Base-by-base conservation (phyloP, 2,888 invertebrate genomes). In the Xestia sexstrigata region DNA sequence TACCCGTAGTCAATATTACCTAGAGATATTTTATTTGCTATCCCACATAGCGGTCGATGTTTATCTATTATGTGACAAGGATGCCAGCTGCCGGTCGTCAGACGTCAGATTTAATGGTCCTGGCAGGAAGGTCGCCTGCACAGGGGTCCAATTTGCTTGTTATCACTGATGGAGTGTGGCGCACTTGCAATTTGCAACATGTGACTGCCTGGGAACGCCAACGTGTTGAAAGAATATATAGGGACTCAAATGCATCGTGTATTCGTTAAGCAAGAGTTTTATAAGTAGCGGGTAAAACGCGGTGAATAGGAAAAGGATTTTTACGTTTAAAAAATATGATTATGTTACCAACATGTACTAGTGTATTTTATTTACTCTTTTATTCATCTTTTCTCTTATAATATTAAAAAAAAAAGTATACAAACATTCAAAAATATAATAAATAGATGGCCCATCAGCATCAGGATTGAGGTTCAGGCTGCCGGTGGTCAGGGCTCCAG, bases 51-150 rank as follows among this genome's bases (percentile, higher is more conserved):
- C 55, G 30, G 35, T 55, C 55, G 65, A 69, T 82, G 63, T 71
- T 78, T 78, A 71, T 83, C 75, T 69, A 78, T 42, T 62, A 71
- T 42, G 78, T 72, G 75, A 63, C 70, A 68, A 78, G 84, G 82
- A 81, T 65, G 65, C 74, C 15, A 9, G 20, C 49, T 55, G 65
- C 45, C 79, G 69, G 76, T 45, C 26, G 69, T 52, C 73, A 70
- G 52, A 79, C 81, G 67, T 74, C 65, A 42, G 17, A 74, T 69
- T 66, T 67, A 88, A 76, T 84, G 71, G 58, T 55, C 49, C 42
- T 65, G 65, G 42, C 75, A 63, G 72, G 69, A 83, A 85, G 81
- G 79, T 78, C 78, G 55, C 47, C 78, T 60, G 26, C 71, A 78
- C 49, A 62, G 63, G 80, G 84, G 76, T 52, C 67, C 70, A 71